A percentile compares a stretch with the other conserved stretches of the same genome.
Conservation (phyloP, 2,797 vertebrate genomes). For the Naso thynnoides region DNA sequence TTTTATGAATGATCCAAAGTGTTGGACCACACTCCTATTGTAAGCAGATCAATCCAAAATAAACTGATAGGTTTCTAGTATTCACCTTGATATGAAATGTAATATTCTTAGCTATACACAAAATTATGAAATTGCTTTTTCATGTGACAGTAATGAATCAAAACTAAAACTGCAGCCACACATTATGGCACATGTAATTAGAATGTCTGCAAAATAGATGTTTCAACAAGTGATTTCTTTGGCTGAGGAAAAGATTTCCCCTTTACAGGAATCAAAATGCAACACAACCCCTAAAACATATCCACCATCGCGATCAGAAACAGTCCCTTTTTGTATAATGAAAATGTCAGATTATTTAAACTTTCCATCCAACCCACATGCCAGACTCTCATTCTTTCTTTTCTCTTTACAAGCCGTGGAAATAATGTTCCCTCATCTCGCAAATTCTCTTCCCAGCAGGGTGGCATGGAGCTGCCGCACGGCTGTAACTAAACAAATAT, state of each 20-base stretch:
- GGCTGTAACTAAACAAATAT: conserved; percentile 85
- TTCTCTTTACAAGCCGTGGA: conserved; percentile 40
- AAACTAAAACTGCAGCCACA: not conserved
- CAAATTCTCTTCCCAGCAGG: conserved; percentile 70
- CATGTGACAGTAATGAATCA: not conserved
- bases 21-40: not conserved
- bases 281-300: conserved; percentile 2
- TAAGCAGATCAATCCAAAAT: not conserved
- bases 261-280: conserved; percentile 14
- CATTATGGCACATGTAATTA: not conserved
- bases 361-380: conserved; percentile 50
- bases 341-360: conserved; percentile 50
- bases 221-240: conserved; percentile 14
- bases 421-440: conserved; percentile 44
- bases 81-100: not conserved
- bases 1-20: not conserved
- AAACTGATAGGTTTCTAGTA: not conserved
- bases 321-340: conserved; percentile 22
- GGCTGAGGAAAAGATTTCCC: too few relatives aligned
- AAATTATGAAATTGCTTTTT: not conserved
- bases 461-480: conserved; percentile 51
- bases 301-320: conserved; percentile 9
- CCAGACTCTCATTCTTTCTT: conserved; percentile 36
- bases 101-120: not conserved
- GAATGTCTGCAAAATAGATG: not conserved